These are phyloP conservation scores for Cyrtodaria siliqua DNA, from an alignment of 2,888 invertebrate species.

Conservation along the genomic window DNA sequence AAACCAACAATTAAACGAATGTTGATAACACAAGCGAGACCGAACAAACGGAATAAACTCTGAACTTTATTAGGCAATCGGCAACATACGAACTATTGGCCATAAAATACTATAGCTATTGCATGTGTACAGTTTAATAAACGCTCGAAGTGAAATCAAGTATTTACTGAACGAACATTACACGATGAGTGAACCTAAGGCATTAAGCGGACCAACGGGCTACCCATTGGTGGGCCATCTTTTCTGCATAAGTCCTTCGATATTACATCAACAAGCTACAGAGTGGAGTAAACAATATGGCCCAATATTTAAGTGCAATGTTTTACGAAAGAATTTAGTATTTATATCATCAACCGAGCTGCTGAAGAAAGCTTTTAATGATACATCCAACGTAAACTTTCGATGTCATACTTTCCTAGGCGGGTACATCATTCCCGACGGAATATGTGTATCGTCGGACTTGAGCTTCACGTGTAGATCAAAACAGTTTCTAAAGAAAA, in stretches of 20 bases:
- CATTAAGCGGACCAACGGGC: slow-evolving; percentile 13
- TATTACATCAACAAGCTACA: slow-evolving; percentile 3
- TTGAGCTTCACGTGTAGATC: neutral
- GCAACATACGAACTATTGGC: too few relatives aligned
- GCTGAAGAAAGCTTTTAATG: neutral
- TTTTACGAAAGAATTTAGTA: slow-evolving; percentile 11
- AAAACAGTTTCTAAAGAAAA: neutral
- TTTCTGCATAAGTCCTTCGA: neutral
- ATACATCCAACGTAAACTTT: slow-evolving; percentile 3
- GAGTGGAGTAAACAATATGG: slow-evolving; percentile 15
- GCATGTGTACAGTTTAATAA: too few relatives aligned
- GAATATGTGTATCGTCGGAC: slow-evolving; percentile 13
- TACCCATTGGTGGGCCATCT: slow-evolving; percentile 22
- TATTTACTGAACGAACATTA: too few relatives aligned
- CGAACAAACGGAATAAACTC: too few relatives aligned
- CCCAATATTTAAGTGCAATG: slow-evolving; percentile 11
- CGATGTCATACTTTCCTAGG: slow-evolving; percentile 5
- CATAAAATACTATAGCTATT: too few relatives aligned
- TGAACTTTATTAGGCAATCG: too few relatives aligned
- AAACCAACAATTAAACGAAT: too few relatives aligned
- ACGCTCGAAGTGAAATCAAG: too few relatives aligned
- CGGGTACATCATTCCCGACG: slow-evolving; percentile 6
- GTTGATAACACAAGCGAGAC: too few relatives aligned
- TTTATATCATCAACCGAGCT: slow-evolving; percentile 1
- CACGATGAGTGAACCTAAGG: neutral